Conservation (phyloP, 1,140 invertebrate genomes). For the Calycopis cecrops region DNA sequence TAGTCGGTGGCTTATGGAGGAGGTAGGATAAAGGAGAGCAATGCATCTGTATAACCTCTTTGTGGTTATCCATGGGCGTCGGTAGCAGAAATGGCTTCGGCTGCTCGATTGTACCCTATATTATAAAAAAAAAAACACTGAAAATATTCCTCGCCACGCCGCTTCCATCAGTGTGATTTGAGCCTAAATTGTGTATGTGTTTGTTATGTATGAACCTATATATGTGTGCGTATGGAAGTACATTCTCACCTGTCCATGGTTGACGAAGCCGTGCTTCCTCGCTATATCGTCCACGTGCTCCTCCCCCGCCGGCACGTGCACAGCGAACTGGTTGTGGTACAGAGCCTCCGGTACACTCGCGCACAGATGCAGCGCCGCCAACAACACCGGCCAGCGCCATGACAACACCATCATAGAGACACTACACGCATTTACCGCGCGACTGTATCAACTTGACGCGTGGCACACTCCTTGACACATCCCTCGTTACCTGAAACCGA, state of each 20-base stretch:
- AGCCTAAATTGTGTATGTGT: no score
- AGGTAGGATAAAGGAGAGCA: no score
- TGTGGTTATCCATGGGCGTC: no score
- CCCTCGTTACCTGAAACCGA: constrained; percentile 13
- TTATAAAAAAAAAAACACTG: no score
- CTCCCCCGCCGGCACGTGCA: constrained; percentile 81
- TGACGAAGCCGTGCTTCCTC: constrained; percentile 82
- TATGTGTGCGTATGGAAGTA: no score
- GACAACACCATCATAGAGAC: constrained; percentile 49
- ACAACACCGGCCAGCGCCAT: constrained; percentile 60
- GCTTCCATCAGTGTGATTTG: no score
- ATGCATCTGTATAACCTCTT: no score
- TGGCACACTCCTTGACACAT: constrained; percentile 6
- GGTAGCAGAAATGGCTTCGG: no score
- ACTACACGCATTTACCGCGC: constrained; percentile 22
- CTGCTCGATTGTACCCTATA: no score
- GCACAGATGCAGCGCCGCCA: constrained; percentile 42
- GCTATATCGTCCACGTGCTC: constrained; percentile 78
- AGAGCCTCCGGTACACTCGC: constrained; percentile 50
- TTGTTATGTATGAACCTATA: no score
- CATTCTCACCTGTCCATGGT: constrained; percentile 82
- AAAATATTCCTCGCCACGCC: no score
- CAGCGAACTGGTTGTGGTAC: constrained; percentile 87
- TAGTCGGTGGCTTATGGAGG: no score
- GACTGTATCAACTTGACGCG: constrained; percentile 9